Evolutionary conservation across 2,888 invertebrate genomes (phyloP).

Genomic region (Lacanobia oleracea): DNA sequence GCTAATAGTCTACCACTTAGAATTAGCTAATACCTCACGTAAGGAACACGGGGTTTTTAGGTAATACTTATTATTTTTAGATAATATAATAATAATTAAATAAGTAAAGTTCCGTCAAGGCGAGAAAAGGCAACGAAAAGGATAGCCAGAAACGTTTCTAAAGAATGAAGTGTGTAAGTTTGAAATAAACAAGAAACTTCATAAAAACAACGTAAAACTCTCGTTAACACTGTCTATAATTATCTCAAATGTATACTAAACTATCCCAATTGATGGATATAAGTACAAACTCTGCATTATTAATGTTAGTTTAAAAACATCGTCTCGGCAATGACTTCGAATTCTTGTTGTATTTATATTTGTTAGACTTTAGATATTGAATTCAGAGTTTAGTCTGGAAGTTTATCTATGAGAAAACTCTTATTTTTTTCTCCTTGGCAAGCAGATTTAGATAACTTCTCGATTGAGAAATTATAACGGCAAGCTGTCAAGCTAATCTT

Average conservation of each 20-base stretch:
- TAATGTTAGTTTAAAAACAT: slow-evolving; percentile 10
- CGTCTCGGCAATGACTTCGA: not conserved
- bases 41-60: not conserved
- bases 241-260: not conserved
- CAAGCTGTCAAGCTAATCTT: not conserved
- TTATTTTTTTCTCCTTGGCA: not conserved
- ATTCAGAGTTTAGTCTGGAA: not conserved
- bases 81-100: no score
- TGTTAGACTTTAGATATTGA: not conserved
- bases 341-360: not conserved
- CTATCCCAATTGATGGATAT: slow-evolving; percentile 1
- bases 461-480: not conserved
- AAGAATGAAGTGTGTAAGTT: not conserved
- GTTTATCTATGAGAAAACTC: not conserved
- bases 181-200: not conserved
- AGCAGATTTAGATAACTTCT: not conserved
- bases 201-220: slow-evolving; percentile 9
- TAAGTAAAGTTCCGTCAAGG: not conserved
- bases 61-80: no score
- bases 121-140: not conserved
- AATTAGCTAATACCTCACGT: not conserved
- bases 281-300: slow-evolving; percentile 3
- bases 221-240: slow-evolving; percentile 4
- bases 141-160: not conserved
- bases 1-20: no score